A percentile compares a stretch with the other conserved stretches of the same genome.
phyloP scores from a whole-genome alignment of 2,797 vertebrate genomes.

The Lemur catta region DNA sequence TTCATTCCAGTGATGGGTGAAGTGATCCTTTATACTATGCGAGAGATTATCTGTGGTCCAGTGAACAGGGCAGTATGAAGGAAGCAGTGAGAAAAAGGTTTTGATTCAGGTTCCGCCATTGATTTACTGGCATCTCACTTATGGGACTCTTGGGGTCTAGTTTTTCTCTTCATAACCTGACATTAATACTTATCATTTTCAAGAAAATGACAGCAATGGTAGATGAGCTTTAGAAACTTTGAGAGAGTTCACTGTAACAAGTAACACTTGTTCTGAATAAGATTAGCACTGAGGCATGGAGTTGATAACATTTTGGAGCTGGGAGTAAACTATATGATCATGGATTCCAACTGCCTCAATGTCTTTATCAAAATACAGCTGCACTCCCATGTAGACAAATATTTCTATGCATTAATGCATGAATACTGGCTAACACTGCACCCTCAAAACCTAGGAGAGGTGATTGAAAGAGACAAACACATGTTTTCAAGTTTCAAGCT shows the following conservation, averaged over 20 bases:
- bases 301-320: neutral
- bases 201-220: neutral
- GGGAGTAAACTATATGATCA: neutral
- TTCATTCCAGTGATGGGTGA: slow-evolving; percentile 28
- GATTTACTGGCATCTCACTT: slow-evolving; percentile 49
- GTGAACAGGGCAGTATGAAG: neutral
- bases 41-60: neutral
- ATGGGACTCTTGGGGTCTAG: neutral
- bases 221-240: neutral
- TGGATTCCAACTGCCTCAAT: neutral
- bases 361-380: neutral
- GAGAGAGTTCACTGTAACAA: neutral
- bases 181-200: slow-evolving; percentile 4
- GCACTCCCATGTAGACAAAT: neutral
- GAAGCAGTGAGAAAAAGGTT: neutral
- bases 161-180: slow-evolving; percentile 4
- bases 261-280: neutral
- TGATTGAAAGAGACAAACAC: neutral
- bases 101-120: neutral
- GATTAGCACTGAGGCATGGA: neutral
- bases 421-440: neutral
- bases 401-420: neutral
- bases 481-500: neutral
- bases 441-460: neutral
- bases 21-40: neutral